Evolutionary conservation across 2,888 invertebrate species (phyloP), one percentile per base, ranked within the genome.

Genomic region (Pachycephus smyrnensis): DNA sequence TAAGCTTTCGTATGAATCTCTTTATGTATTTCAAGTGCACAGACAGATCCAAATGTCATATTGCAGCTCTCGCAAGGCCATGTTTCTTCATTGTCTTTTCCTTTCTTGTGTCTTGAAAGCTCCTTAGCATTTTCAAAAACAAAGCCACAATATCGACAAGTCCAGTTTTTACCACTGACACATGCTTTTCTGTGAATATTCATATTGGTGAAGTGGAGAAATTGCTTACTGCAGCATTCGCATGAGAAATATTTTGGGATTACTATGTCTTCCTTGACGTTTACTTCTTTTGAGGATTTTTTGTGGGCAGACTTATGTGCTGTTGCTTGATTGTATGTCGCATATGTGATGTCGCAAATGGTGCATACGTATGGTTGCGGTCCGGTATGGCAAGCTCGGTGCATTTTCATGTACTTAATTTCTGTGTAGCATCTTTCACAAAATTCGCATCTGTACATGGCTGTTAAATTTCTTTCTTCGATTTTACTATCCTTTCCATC

Each of bases 281-380:
- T 74, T 30, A 37, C 12, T 11, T 55, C 31, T 68, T 78, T 75
- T 6, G 68, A 30, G 4, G 79, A 55, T 73, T 77, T 80, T 36
- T 76, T 76, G 55, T 82, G 82, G 11, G 75, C 80, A 12, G 31
- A 75, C 74, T 77, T 82, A 74, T 83, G 84, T 15, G 76, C 73
- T 15, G 79, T 80, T 1, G 79, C 76, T 73, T 80, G 81, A 30
- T 78, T 78, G 71, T 82, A 83, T 32, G 79, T 80, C 11, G 37
- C 77, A 68, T 78, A 84, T 36, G 74, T 77, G 2, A 78, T 55
- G 4, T 80, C 77, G 37, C 84, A 84, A 3, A 81, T 74, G 12
- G 77, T 74, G 68, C 83, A 84, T 3, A 82, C 32, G 77, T 83
- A 84, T 3, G 84, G 83, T 33, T 35, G 37, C 9, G 73, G 69